phyloP scores from a whole-genome alignment of 2,888 invertebrate genomes.

The Dicroscelio sp. region DNA sequence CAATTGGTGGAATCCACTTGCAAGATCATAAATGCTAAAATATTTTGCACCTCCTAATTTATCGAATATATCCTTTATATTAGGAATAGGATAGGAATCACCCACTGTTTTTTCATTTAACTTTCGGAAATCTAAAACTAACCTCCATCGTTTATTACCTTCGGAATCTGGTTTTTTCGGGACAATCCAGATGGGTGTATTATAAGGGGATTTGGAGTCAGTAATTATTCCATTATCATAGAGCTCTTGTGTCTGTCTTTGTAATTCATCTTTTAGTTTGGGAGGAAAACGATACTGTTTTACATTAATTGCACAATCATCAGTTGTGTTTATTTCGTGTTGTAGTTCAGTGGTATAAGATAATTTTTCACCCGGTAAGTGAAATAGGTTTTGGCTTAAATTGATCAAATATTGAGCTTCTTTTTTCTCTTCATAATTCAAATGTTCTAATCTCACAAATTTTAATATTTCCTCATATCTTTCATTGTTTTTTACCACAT shows the following conservation, averaged over 20 bases:
- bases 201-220: conserved; percentile 22
- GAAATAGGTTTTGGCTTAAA: not conserved
- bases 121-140: conserved; percentile 33
- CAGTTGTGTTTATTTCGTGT: conserved; percentile 11
- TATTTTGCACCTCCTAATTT: too few species aligned
- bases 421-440: not conserved
- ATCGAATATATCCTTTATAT: conserved; percentile 3
- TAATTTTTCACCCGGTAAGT: not conserved
- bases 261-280: not conserved
- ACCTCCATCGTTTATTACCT: conserved; percentile 25
- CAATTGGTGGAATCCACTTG: not conserved
- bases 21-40: conserved; percentile 2
- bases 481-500: not conserved
- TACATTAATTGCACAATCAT: conserved; percentile 14
- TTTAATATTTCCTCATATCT: not conserved
- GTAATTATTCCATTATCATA: not conserved
- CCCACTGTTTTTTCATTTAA: conserved; percentile 17
- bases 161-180: too few species aligned
- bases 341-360: not conserved
- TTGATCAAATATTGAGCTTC: not conserved
- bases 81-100: not conserved
- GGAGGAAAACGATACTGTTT: conserved; percentile 18
- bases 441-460: conserved; percentile 17
- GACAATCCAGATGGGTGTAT: too few species aligned
- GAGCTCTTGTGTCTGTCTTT: not conserved